Conservation (phyloP, 2,113 vertebrate genomes). For the Xyrauchen texanus region DNA sequence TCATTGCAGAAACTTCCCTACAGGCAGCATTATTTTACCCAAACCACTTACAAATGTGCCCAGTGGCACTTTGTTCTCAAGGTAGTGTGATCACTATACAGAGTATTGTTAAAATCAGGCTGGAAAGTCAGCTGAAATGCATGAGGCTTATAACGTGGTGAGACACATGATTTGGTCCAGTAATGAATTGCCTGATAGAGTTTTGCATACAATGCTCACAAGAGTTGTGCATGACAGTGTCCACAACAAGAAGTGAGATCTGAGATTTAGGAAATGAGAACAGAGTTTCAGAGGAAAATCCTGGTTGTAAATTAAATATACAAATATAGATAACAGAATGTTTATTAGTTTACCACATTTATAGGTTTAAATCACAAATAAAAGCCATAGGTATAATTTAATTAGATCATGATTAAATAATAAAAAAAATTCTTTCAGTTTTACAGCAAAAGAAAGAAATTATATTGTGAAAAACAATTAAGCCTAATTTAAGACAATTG, state of each 20-base stretch:
- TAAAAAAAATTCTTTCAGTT: too few relatives aligned
- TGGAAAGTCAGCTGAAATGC: background rate
- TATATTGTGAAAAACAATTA: too few relatives aligned
- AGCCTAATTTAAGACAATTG: too few relatives aligned
- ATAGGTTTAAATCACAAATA: too few relatives aligned
- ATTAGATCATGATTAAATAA: too few relatives aligned
- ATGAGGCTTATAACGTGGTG: background rate
- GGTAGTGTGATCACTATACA: background rate
- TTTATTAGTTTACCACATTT: too few relatives aligned
- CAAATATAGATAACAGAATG: background rate
- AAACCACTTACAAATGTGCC: background rate
- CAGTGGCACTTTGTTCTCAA: background rate
- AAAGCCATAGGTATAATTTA: too few relatives aligned
- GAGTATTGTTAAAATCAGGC: background rate
- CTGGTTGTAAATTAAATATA: background rate
- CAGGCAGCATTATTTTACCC: background rate
- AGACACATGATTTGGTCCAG: background rate
- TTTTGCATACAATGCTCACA: background rate
- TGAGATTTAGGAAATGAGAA: background rate
- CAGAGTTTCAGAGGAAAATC: slow-evolving; percentile 4
- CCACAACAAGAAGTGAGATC: background rate
- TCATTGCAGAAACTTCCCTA: background rate
- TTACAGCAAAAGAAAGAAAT: too few relatives aligned
- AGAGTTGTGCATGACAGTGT: background rate
- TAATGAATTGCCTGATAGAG: background rate